phyloP scores from a whole-genome alignment of 2,888 invertebrate species.

The Seladonia tumulorum region DNA sequence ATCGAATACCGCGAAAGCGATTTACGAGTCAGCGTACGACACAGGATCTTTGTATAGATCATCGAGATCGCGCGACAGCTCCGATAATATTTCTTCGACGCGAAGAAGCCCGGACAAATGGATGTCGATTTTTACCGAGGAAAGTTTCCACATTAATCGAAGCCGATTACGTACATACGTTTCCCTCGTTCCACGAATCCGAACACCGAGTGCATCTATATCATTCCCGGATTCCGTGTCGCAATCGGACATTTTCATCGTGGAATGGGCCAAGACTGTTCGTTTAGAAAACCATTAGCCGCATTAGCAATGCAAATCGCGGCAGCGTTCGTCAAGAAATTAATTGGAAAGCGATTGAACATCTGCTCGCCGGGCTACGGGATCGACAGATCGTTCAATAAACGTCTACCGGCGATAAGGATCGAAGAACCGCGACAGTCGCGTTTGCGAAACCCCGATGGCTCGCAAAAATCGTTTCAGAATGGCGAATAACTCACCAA shows the following conservation, averaged over 20 bases:
- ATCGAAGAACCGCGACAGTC: background rate
- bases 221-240: slow-evolving; percentile 15
- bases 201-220: slow-evolving; percentile 20
- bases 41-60: background rate
- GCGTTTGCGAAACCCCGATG: background rate
- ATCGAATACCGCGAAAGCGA: background rate
- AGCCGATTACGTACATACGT: background rate
- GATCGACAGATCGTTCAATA: slow-evolving; percentile 25
- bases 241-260: slow-evolving; percentile 30
- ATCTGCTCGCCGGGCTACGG: slow-evolving; percentile 7
- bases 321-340: slow-evolving; percentile 40
- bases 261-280: background rate
- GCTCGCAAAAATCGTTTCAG: slow-evolving; percentile 19
- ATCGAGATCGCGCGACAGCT: background rate
- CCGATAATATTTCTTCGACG: background rate
- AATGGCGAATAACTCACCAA: background rate
- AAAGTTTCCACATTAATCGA: background rate
- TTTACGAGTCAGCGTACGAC: background rate
- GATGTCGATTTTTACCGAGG: background rate
- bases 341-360: slow-evolving; percentile 53
- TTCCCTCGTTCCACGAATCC: slow-evolving; percentile 19
- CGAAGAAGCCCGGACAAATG: background rate
- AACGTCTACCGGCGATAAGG: slow-evolving; percentile 19
- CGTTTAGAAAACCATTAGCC: slow-evolving; percentile 13
- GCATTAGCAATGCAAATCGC: slow-evolving; percentile 60